phyloP scores from a whole-genome alignment of 2,888 invertebrate genomes.

The Lagria hirta region DNA sequence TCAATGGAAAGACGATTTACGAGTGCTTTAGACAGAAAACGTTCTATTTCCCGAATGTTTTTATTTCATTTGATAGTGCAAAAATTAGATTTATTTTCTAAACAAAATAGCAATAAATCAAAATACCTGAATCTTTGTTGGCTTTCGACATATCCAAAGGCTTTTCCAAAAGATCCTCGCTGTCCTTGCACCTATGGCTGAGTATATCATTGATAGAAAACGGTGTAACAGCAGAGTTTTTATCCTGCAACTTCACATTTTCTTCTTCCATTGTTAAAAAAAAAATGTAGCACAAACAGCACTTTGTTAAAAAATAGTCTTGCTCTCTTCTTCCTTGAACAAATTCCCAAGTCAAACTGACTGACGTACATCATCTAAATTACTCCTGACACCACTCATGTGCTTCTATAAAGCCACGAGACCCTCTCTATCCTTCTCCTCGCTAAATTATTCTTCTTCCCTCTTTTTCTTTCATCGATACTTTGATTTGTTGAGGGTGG shows the following conservation, averaged over 20 bases:
- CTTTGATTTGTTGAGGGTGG: constrained; percentile 41
- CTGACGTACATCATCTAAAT: constrained; percentile 47
- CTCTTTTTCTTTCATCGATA: constrained; percentile 30
- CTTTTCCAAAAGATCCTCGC: constrained; percentile 50
- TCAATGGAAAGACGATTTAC: constrained; percentile 9
- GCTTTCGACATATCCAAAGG: constrained; percentile 55
- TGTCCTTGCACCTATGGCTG: constrained; percentile 52
- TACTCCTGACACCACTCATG: constrained; percentile 48
- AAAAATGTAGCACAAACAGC: too few species aligned
- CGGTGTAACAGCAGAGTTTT: constrained; percentile 57
- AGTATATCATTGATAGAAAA: constrained; percentile 75
- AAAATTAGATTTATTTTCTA: too few species aligned
- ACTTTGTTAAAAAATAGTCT: not conserved
- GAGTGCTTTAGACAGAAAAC: too few species aligned
- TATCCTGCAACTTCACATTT: constrained; percentile 30
- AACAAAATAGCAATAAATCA: too few species aligned
- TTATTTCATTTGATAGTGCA: too few species aligned
- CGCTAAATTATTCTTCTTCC: constrained; percentile 6
- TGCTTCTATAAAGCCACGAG: constrained; percentile 40
- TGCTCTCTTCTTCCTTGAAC: constrained; percentile 33
- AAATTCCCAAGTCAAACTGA: constrained; percentile 47
- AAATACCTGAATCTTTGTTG: constrained; percentile 38
- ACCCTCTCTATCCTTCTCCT: constrained; percentile 30
- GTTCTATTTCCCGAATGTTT: too few species aligned
- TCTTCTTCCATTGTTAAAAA: constrained; percentile 45